These are phyloP conservation scores for Lasioglossum morio DNA, from an alignment of 2,888 invertebrate genomes.

Conservation along the genomic window DNA sequence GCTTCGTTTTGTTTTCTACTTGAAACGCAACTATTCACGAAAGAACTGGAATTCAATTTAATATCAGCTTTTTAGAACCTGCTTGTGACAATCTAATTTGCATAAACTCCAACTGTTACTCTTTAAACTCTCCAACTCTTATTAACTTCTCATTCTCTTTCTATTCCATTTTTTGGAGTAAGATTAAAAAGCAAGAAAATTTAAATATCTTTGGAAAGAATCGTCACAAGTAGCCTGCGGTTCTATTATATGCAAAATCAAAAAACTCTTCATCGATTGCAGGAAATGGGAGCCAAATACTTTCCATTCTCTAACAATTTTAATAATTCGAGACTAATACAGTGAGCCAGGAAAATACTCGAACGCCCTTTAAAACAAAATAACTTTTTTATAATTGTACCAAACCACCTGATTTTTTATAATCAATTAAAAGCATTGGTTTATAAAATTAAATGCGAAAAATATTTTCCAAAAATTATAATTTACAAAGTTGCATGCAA, in stretches of 20 bases:
- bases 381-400: too few species aligned
- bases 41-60: background rate
- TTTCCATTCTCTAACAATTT: background rate
- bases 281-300: too few species aligned
- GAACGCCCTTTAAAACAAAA: too few species aligned
- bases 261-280: background rate
- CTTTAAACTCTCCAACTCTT: background rate
- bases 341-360: too few species aligned
- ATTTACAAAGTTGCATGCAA: too few species aligned
- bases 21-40: background rate
- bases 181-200: background rate
- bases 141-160: background rate
- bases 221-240: background rate
- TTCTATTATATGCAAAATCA: background rate
- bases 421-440: too few species aligned
- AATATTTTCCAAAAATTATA: too few species aligned
- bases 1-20: background rate
- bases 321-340: background rate
- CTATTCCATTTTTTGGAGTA: background rate
- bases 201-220: background rate
- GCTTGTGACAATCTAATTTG: background rate
- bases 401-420: too few species aligned
- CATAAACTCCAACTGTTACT: background rate
- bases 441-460: too few species aligned
- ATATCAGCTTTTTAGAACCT: background rate